Evolutionary conservation across 2,113 vertebrate genomes (phyloP), one percentile per base, ranked within the genome.

Genomic region (Danionella cerebrum): DNA sequence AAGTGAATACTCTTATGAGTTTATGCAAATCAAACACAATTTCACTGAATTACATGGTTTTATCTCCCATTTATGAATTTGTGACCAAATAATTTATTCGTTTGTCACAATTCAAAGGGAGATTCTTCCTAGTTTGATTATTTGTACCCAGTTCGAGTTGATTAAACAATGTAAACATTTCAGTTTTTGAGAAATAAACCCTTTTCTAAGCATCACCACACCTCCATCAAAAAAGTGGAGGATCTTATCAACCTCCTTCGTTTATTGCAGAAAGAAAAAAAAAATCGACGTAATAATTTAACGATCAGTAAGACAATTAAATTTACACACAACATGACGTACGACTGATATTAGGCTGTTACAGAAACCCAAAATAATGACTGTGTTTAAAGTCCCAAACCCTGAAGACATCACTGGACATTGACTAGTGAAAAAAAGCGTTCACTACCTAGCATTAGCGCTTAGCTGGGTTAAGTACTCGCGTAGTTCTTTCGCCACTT

Each of bases 401-500:
- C 44, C 42, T 64, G 19, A 64, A 35, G 60, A 50, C 25, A 18
- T 64, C 44, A 2, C 36, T 35, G 19, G 33, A 50, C 0, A 0
- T 16, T 24, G 27, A 67, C n/a, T 1, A 1, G 10, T 25, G 14
- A 55, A 22, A 21, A 24, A 2, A 2, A 52, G 19, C 24, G 12
- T 53, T 78, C 78, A 90, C 89, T 93, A 94, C 89, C 92, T 94
- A 63, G 84, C 85, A 0, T 89, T 89, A 79, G 38, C 53, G 35
- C 91, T 73, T 10, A 97, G 78, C 51, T 92, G 92, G 78, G 92
- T 92, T 68, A 99, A 90, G 81, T 96, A 96, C 41, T 96, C 93
- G 1, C 93, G 91, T 76, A 98, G 90, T 55, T 98, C 96, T 77
- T 89, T 95, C 5, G 96, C 92, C 0, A 95, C 95, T 66, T 95